Percentiles rank a stretch among this genome's conserved stretches.
These are phyloP conservation scores for Anadara kagoshimensis DNA, from an alignment of 1,140 invertebrate genomes.

Conservation along the genomic window DNA sequence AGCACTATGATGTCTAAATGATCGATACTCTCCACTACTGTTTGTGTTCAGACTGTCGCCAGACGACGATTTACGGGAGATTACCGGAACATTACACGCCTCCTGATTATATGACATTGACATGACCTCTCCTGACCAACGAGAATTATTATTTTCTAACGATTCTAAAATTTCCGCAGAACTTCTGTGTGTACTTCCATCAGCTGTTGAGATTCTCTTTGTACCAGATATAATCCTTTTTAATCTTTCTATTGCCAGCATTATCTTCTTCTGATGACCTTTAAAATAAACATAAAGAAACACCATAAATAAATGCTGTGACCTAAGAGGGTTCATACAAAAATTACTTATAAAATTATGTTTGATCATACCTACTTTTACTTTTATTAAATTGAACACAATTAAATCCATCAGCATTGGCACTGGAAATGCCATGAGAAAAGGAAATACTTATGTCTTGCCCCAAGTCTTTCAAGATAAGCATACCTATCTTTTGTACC, in stretches of 20 bases:
- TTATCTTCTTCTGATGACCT: slow-evolving; percentile 98
- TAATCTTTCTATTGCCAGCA: slow-evolving; percentile 96
- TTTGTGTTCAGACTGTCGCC: slow-evolving; percentile 68
- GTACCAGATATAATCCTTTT: slow-evolving; percentile 84
- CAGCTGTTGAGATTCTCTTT: slow-evolving; percentile 61
- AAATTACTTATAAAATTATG: too few relatives aligned
- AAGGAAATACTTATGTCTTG: too few relatives aligned
- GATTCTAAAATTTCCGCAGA: slow-evolving; percentile 56
- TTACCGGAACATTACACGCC: slow-evolving; percentile 37
- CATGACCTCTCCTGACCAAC: slow-evolving; percentile 60
- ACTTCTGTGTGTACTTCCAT: slow-evolving; percentile 39
- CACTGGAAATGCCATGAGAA: too few relatives aligned
- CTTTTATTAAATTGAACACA: too few relatives aligned
- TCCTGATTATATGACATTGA: slow-evolving; percentile 25
- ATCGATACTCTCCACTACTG: slow-evolving; percentile 60
- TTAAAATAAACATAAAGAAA: slow-evolving; percentile 79
- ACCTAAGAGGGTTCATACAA: not conserved
- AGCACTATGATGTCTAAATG: slow-evolving; percentile 35
- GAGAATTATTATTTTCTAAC: slow-evolving; percentile 45
- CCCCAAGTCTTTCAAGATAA: too few relatives aligned
- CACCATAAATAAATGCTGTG: not conserved
- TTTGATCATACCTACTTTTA: too few relatives aligned
- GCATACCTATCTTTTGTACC: slow-evolving; percentile 80
- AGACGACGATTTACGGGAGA: slow-evolving; percentile 63
- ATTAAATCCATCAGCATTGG: too few relatives aligned